Evolutionary conservation across 1,140 invertebrate genomes (phyloP), one percentile per base, ranked within the genome.

Genomic region (Bombus turneri): DNA sequence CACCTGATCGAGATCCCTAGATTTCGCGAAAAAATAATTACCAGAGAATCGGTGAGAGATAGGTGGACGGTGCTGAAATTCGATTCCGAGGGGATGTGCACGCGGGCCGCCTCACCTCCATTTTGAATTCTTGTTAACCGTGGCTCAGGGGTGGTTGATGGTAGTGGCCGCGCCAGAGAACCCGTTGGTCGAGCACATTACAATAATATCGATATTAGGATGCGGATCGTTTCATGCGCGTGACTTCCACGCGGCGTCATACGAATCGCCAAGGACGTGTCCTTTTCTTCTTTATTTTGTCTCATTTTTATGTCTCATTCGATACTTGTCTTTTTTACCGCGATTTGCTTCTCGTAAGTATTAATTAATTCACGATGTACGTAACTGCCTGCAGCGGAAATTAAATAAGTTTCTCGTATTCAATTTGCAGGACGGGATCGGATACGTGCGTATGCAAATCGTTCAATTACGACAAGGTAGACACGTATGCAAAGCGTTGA

Each of bases 1-100:
- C 84, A 53, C 85, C 81, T 57, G 84, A 89, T 89, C 87, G 85
- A 79, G 81, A 89, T 89, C 85, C 81, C 81, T 57, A 77, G 81
- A 86, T 86, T 83, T 86, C 53, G 73, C 72, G 83, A 85, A 85
- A 85, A 85, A 81, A 85, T 85, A 85, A 85, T 85, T 85, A 85
- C 71, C 41, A 10, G 25, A 12, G 74, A 31, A 25, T 4, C 66
- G 77, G 34, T 9, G 75, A 77, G 15, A 74, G 78, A 68, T 34
- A 78, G 66, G 68, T 57, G 59, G 69, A 85, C 43, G 78, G 22
- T 18, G 34, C 37, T 68, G 78, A 85, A 85, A 80, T 79, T 80
- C 68, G 83, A 83, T 37, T 71, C 28, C 25, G 10, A 37, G 28
- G 37, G 41, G 71, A 74, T 68, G 82, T 53, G 37, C 59, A 66